A percentile compares a stretch with the other conserved stretches of the same genome.
These are phyloP conservation scores for Alitta virens DNA, from an alignment of 2,888 invertebrate genomes.

Conservation along the genomic window DNA sequence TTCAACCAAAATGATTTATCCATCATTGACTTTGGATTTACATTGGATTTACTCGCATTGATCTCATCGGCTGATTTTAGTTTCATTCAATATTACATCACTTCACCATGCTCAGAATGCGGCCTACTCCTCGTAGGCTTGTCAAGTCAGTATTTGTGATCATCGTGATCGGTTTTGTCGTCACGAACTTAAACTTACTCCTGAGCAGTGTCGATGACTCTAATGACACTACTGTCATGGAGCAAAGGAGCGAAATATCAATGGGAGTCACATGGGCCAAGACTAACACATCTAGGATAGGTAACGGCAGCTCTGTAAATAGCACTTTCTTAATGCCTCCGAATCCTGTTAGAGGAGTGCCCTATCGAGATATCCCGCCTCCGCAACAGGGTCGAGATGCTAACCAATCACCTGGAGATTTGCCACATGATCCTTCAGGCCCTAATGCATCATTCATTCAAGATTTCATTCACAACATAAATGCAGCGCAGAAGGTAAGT, in stretches of 20 bases:
- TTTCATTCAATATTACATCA: too few relatives aligned
- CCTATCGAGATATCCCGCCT: too few relatives aligned
- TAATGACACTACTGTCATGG: not conserved
- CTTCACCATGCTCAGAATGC: slow-evolving; percentile 11
- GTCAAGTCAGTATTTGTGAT: slow-evolving; percentile 24
- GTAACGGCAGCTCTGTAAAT: not conserved
- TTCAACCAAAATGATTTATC: too few relatives aligned
- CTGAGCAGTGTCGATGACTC: slow-evolving; percentile 14
- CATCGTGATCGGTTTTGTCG: slow-evolving; percentile 21
- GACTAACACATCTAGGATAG: not conserved
- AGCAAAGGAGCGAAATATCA: not conserved
- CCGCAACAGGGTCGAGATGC: not conserved
- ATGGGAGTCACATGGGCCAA: not conserved
- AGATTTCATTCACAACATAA: slow-evolving; percentile 13
- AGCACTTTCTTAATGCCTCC: not conserved
- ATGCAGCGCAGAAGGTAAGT: not conserved
- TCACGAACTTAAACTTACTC: slow-evolving; percentile 27
- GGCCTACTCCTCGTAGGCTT: slow-evolving; percentile 23
- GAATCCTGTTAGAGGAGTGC: not conserved
- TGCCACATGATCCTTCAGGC: slow-evolving; percentile 4
- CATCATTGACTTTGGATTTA: too few relatives aligned
- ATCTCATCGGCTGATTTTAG: too few relatives aligned
- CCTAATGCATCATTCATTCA: slow-evolving; percentile 4
- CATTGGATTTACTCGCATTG: too few relatives aligned
- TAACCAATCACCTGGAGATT: not conserved